Percentiles rank a stretch among this genome's conserved stretches.
Conservation (phyloP, 2,797 vertebrate genomes). For the Scarus forsteni region DNA sequence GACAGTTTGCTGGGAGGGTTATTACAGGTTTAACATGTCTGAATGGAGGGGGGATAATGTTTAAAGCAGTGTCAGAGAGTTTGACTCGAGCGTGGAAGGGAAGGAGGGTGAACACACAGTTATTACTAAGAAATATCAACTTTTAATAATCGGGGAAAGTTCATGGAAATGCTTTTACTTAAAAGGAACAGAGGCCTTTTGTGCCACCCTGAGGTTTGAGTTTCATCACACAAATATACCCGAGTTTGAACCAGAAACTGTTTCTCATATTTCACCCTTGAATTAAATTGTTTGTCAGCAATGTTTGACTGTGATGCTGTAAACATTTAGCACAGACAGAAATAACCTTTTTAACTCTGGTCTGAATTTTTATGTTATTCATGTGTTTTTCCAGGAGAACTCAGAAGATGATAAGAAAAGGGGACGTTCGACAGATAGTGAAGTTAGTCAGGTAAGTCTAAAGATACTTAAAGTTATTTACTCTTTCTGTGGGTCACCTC, state of each 20-base stretch:
- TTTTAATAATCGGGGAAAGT: conserved; percentile 9
- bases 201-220: too few species aligned
- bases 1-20: conserved; percentile 22
- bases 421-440: conserved; percentile 90
- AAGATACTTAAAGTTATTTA: background rate
- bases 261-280: too few species aligned
- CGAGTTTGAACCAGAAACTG: too few species aligned
- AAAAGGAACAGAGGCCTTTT: background rate
- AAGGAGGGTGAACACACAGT: background rate
- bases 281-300: too few species aligned
- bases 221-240: too few species aligned
- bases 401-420: conserved; percentile 93
- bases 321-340: too few species aligned
- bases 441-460: conserved; percentile 87
- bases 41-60: conserved; percentile 48
- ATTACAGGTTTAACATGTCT: conserved; percentile 51
- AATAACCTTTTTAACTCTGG: background rate
- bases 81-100: conserved; percentile 14
- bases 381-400: conserved; percentile 83
- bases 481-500: too few species aligned
- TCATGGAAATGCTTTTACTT: background rate
- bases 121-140: conserved; percentile 6
- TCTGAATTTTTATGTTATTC: background rate
- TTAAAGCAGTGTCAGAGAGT: conserved; percentile 10
- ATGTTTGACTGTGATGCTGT: too few species aligned